Conservation (phyloP, 2,113 vertebrate species). For the Pollimyrus isidori region DNA sequence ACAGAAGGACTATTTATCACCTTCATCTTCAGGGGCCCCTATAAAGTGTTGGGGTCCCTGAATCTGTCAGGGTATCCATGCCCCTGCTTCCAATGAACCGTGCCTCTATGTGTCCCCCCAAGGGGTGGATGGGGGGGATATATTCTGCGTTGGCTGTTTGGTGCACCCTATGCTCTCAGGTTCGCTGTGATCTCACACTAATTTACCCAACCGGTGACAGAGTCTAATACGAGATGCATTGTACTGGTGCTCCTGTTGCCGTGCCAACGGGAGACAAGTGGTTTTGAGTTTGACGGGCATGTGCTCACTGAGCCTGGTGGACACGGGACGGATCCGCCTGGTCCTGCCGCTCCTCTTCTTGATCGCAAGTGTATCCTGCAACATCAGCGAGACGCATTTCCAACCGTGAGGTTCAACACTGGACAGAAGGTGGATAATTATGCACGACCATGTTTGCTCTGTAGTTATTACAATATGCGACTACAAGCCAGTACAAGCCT, state of each 20-base stretch:
- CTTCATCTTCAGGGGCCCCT: not conserved
- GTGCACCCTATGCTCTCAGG: not conserved
- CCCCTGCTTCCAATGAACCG: not conserved
- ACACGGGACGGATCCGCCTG: constrained; percentile 77
- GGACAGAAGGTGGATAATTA: not conserved
- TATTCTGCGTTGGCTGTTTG: not conserved
- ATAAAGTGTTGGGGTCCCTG: not conserved
- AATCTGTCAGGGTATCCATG: not conserved
- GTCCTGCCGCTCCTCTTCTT: constrained; percentile 76
- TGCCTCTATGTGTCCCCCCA: not conserved
- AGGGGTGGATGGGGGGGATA: not conserved
- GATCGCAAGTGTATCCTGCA: constrained; percentile 82
- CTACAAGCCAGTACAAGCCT: not conserved
- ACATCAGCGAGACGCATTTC: not conserved
- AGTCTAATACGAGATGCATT: not conserved
- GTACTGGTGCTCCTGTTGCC: not conserved
- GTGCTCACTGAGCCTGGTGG: constrained; percentile 77
- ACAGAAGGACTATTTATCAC: not conserved
- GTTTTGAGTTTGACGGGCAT: not conserved
- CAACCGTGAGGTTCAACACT: not conserved
- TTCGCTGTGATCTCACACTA: not conserved
- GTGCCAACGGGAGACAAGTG: not conserved
- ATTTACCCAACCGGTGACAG: not conserved
- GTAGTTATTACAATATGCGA: not conserved
- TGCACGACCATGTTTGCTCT: not conserved